A percentile compares a stretch with the other conserved stretches of the same genome.
Conservation (phyloP, 2,113 vertebrate genomes). For the Daboia siamensis region DNA sequence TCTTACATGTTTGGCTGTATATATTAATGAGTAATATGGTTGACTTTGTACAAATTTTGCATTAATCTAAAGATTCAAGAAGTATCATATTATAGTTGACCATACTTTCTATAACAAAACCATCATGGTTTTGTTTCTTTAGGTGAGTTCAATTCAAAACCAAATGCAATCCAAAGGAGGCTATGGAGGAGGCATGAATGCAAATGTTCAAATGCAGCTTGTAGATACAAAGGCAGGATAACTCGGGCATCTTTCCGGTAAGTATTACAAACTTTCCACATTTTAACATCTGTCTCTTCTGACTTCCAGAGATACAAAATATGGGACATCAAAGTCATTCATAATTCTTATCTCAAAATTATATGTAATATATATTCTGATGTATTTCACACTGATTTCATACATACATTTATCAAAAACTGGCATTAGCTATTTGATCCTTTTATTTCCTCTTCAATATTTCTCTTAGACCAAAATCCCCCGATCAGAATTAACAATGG, state of each 20-base stretch:
- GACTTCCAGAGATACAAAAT: neutral
- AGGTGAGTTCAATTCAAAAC: constrained; percentile 89
- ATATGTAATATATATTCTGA: neutral
- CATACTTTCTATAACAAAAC: neutral
- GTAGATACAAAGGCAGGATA: constrained; percentile 89
- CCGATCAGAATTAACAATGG: neutral
- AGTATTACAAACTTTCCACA: constrained; percentile 30
- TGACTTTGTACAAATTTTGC: neutral
- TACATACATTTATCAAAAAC: neutral
- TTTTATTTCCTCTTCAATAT: neutral
- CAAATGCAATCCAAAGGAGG: constrained; percentile 92
- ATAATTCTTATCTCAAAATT: neutral
- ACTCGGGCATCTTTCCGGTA: constrained; percentile 56
- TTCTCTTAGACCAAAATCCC: neutral
- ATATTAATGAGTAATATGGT: neutral
- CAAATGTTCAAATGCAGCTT: constrained; percentile 80
- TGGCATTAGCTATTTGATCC: neutral
- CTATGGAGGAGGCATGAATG: constrained; percentile 77
- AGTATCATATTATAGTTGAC: neutral
- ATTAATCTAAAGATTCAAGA: constrained; percentile 22
- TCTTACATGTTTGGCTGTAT: neutral
- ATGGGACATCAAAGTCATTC: neutral
- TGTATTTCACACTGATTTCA: constrained; percentile 9
- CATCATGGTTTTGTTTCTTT: rapidly evolving
- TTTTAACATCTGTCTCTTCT: neutral